These are phyloP conservation scores for Brachionus koreanus DNA, from an alignment of 1,140 invertebrate genomes.

Conservation along the genomic window DNA sequence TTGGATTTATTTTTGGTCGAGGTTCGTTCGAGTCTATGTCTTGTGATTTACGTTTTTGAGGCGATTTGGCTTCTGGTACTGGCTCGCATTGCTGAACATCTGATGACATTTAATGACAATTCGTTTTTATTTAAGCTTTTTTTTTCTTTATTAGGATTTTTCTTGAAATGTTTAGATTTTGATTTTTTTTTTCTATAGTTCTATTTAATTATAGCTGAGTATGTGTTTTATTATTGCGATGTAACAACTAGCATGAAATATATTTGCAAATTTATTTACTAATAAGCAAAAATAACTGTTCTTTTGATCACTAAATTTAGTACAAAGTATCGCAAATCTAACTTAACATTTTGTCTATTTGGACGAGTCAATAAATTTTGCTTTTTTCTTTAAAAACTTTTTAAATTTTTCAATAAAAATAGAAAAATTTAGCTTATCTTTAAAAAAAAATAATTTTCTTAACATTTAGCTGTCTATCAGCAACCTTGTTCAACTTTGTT, in stretches of 20 bases:
- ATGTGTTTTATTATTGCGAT: background rate
- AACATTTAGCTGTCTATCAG: too few species aligned
- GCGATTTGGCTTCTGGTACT: background rate
- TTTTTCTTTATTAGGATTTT: background rate
- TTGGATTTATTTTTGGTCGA: background rate
- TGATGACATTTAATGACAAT: constrained; percentile 25
- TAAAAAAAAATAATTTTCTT: too few species aligned
- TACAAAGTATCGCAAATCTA: background rate
- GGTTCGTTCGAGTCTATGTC: background rate
- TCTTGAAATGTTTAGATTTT: background rate
- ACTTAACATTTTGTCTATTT: background rate
- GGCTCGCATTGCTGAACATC: background rate
- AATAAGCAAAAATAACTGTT: background rate
- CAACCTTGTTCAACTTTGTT: too few species aligned
- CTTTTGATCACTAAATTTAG: background rate
- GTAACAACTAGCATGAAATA: background rate
- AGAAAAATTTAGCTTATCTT: too few species aligned
- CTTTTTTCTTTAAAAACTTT: too few species aligned
- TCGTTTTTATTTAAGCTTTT: background rate
- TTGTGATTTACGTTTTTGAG: constrained; percentile 11
- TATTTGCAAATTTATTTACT: background rate
- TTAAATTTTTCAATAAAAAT: too few species aligned
- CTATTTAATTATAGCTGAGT: background rate
- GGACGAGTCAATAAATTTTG: too few species aligned
- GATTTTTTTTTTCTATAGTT: background rate